Percentiles rank a stretch among this genome's conserved stretches.
phyloP scores from a whole-genome alignment of 2,797 vertebrate genomes.

The Limosa lapponica region DNA sequence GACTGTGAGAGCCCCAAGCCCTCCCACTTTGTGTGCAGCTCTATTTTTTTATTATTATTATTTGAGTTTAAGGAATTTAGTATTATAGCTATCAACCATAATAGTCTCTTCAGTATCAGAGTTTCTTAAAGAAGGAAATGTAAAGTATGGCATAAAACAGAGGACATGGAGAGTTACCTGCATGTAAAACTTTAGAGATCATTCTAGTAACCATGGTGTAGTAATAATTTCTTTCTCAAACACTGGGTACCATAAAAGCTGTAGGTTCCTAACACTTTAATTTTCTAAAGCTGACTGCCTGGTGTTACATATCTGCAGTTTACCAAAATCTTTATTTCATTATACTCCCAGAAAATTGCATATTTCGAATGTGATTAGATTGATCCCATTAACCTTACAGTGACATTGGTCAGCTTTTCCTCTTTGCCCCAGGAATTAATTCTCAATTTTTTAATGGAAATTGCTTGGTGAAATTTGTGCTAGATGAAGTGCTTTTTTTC shows the following conservation, averaged over 20 bases:
- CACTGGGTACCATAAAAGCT: background rate
- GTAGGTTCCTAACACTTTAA: background rate
- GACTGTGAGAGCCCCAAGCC: background rate
- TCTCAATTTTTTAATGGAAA: conserved; percentile 30
- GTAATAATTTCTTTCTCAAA: background rate
- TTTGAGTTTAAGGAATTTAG: background rate
- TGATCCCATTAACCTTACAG: conserved; percentile 41
- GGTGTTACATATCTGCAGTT: background rate
- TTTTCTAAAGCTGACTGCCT: background rate
- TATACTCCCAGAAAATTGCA: conserved; percentile 4
- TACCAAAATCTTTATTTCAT: conserved; percentile 13
- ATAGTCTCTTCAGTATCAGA: background rate
- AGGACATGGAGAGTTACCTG: background rate
- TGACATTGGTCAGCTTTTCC: conserved; percentile 45
- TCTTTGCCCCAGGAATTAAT: conserved; percentile 34
- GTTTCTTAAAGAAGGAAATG: conserved; percentile 8
- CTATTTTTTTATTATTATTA: background rate
- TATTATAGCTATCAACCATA: background rate
- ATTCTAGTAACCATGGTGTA: background rate
- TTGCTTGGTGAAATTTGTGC: conserved; percentile 4
- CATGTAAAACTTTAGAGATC: background rate
- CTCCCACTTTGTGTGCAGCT: background rate
- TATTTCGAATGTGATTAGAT: conserved; percentile 30
- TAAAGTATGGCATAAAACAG: background rate
- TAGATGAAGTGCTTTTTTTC: background rate